Base-by-base conservation (phyloP, 1,140 invertebrate genomes). In the Scylla paramamosain region DNA sequence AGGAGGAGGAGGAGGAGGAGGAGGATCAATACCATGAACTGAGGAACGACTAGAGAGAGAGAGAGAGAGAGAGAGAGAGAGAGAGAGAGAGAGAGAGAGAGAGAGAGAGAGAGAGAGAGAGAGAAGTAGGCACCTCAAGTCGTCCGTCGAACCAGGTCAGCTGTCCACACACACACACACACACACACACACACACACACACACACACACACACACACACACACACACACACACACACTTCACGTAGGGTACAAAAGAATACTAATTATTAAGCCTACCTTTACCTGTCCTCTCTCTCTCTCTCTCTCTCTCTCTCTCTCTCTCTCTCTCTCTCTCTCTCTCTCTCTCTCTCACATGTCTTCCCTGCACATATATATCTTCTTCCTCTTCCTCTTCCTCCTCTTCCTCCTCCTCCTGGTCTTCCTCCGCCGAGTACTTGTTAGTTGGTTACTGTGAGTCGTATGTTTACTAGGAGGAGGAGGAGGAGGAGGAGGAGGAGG, bases 161-260 rank as follows among this genome's bases (percentile, higher is more conserved):
- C 8, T 7, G 12, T n/a, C 32, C 39, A 89, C 39, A 89, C 39
- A 89, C 39, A 89, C 32, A 88, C 32, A 88, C 32, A 88, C 32
- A 88, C 32, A 88, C 32, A 88, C 32, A 88, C 32, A 48, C 32
- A 88, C 32, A 88, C 32, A 88, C 32, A 88, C 32, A 88, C 39
- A 89, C 39, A 89, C 39, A 89, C 39, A 89, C 39, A 89, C 39
- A 89, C 39, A 45, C 39, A 89, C 39, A 89, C 39, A 89, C 39
- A 89, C 39, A 89, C 39, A 89, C 39, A 89, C 39, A 89, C 39
- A 89, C 25, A 45, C 25, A 89, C 20, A 87, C 20, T 59, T 20
- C 52, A 59, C 20, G 52, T 59, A 20, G n/a, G 67, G 67, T 77
- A 77, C 67, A 77, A 77, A 77, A 77, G 67, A n/a, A 77, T n/a